Conservation (phyloP, 1,140 invertebrate species). For the Drosophila oshimai region DNA sequence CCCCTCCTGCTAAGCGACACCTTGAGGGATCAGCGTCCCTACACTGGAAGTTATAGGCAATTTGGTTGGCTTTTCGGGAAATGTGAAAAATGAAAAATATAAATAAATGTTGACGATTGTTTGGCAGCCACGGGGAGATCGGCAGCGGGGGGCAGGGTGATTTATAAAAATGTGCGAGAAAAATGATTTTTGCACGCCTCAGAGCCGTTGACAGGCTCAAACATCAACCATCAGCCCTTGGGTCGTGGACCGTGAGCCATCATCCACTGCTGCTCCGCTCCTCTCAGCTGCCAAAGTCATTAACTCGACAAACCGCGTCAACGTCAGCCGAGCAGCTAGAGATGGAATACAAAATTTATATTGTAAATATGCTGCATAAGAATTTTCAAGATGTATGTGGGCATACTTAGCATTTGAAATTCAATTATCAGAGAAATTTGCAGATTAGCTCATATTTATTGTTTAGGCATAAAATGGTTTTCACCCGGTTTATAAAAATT, state of each 20-base stretch:
- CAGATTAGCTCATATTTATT: too few species aligned
- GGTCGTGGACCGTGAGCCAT: slow-evolving; percentile 10
- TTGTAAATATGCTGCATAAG: neutral
- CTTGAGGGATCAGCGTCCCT: slow-evolving; percentile 37
- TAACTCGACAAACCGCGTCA: slow-evolving; percentile 74
- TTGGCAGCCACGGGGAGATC: slow-evolving; percentile 4
- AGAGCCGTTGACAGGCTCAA: slow-evolving; percentile 51
- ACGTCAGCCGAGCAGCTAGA: slow-evolving; percentile 25
- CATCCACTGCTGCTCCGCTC: slow-evolving; percentile 21
- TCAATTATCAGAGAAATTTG: too few species aligned
- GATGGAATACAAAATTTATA: slow-evolving; percentile 13
- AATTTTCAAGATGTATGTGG: neutral
- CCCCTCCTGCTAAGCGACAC: slow-evolving; percentile 41
- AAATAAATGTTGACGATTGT: slow-evolving; percentile 67
- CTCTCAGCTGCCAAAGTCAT: slow-evolving; percentile 68
- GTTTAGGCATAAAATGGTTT: too few species aligned
- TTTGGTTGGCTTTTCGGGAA: slow-evolving; percentile 36
- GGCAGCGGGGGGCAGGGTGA: slow-evolving; percentile 10
- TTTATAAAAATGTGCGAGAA: slow-evolving; percentile 69
- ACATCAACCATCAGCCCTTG: slow-evolving; percentile 7
- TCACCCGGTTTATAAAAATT: too few species aligned
- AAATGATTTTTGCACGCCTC: slow-evolving; percentile 79
- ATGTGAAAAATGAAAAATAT: slow-evolving; percentile 72
- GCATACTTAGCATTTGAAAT: neutral
- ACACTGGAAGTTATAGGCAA: slow-evolving; percentile 59